phyloP scores from a whole-genome alignment of 2,113 vertebrate species.

The Forbesichthys agassizii region DNA sequence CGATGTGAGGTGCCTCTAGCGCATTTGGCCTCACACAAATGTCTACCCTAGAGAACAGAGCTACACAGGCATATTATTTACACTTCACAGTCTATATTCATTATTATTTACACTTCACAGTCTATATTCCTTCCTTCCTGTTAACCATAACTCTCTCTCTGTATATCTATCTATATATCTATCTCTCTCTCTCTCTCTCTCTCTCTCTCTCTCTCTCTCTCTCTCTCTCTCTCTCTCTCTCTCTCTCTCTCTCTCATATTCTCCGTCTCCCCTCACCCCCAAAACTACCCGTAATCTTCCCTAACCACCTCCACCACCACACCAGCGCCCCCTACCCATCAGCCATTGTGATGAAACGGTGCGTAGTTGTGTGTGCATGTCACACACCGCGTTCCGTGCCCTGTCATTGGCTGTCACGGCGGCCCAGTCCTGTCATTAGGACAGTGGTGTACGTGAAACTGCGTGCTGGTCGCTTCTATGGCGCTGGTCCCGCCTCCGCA shows the following conservation, averaged over 20 bases:
- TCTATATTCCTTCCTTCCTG: not conserved
- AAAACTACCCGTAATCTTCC: not conserved
- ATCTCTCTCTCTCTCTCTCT: not conserved
- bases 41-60: no score
- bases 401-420: constrained; percentile 15
- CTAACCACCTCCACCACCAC: no score
- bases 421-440: constrained; percentile 19
- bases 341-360: not conserved
- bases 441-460: no score
- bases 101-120: no score
- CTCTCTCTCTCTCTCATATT: not conserved
- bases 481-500: no score
- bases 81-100: not conserved
- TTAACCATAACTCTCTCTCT: not conserved
- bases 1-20: no score
- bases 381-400: constrained; percentile 7
- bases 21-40: no score
- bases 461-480: no score
- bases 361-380: constrained; percentile 4
- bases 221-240: not conserved
- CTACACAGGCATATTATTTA: no score
- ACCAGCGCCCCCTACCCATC: no score
- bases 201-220: not conserved
- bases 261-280: not conserved
- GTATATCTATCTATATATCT: no score